A percentile compares a stretch with the other conserved stretches of the same genome.
Conservation (phyloP, 2,797 vertebrate genomes). For the Momotus momota region DNA sequence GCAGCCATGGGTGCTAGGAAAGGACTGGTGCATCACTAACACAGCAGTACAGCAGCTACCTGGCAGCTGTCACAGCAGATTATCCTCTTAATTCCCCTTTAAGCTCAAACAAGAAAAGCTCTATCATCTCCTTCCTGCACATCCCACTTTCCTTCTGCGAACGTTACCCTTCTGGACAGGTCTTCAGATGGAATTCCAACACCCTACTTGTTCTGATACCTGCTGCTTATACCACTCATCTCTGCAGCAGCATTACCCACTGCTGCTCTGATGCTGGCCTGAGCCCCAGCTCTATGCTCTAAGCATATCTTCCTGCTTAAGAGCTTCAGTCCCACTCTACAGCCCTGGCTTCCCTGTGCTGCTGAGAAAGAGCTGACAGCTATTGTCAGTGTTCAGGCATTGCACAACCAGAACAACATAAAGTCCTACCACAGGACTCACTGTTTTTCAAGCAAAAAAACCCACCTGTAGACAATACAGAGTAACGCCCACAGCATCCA, state of each 20-base stretch:
- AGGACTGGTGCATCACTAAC: neutral
- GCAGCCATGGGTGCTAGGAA: neutral
- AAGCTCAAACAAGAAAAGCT: constrained; percentile 54
- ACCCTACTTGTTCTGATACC: neutral
- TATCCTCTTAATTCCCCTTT: constrained; percentile 46
- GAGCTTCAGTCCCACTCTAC: neutral
- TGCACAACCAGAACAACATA: neutral
- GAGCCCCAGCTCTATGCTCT: neutral
- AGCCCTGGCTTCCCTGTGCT: neutral
- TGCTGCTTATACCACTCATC: neutral
- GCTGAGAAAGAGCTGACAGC: neutral
- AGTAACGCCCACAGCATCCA: neutral
- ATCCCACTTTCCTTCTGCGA: neutral
- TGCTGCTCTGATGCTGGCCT: neutral
- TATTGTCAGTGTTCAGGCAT: neutral
- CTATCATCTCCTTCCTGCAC: constrained; percentile 10
- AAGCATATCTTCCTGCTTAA: neutral
- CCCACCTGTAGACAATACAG: neutral
- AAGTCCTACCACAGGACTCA: neutral
- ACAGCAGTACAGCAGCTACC: neutral
- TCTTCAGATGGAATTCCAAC: neutral
- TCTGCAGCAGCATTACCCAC: neutral
- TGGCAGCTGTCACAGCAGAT: constrained; percentile 49
- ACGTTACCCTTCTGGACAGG: neutral
- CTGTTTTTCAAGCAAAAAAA: neutral